Percentiles rank a stretch among this genome's conserved stretches.
Evolutionary conservation across 2,113 vertebrate species (phyloP).

Genomic region (Isichthys henryi): DNA sequence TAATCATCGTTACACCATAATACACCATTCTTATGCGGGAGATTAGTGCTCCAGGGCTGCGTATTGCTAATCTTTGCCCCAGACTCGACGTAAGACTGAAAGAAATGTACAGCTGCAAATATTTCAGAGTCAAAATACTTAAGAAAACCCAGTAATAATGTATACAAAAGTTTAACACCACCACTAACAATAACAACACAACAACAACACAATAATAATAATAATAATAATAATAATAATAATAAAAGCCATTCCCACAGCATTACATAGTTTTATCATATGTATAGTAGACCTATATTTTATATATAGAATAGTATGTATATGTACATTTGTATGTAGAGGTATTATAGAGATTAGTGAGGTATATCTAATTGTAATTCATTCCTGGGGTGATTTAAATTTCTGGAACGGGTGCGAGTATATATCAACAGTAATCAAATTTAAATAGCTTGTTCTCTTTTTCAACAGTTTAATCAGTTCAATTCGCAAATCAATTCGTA

Average conservation of each 20-base stretch:
- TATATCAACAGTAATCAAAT: constrained; percentile 25
- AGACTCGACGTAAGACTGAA: not conserved
- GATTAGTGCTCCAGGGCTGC: not conserved
- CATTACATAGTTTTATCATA: not conserved
- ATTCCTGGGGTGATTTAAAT: not conserved
- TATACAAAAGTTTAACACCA: not conserved
- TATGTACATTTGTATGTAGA: not conserved
- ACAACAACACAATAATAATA: not conserved
- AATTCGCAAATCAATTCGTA: constrained; percentile 37
- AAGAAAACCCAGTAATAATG: not conserved
- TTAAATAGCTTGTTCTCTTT: constrained; percentile 41
- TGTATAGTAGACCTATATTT: not conserved
- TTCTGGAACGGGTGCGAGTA: not conserved
- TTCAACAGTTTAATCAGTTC: constrained; percentile 36
- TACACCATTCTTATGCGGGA: not conserved
- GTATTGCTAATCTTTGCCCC: not conserved
- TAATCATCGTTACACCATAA: not conserved
- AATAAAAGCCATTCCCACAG: not conserved
- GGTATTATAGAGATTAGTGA: not conserved
- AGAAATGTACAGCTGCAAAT: not conserved
- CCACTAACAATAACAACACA: not conserved
- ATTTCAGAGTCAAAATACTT: not conserved
- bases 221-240: not conserved
- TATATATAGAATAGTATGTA: not conserved
- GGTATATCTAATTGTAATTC: not conserved